Evolutionary conservation across 2,113 vertebrate genomes (phyloP).

Genomic region (Gadus chalcogrammus): DNA sequence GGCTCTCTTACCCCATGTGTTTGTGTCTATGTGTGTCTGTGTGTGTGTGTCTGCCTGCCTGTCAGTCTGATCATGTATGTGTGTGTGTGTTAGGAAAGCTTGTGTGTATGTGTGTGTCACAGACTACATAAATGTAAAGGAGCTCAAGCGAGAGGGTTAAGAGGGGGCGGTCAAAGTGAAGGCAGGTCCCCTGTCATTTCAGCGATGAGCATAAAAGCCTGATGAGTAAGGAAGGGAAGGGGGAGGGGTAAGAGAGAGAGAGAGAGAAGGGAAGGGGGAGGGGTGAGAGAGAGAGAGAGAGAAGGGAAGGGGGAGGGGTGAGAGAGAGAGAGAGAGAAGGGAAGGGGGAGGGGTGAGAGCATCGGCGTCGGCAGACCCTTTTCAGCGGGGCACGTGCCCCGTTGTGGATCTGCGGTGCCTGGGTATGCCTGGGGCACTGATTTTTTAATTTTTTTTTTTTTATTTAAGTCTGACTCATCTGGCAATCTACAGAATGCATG

Average conservation of each 20-base stretch:
- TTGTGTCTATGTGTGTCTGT: constrained; percentile 2
- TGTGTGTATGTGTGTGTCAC: background rate
- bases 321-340: too few species aligned
- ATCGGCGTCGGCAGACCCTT: too few species aligned
- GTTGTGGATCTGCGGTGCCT: too few species aligned
- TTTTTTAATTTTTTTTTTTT: too few species aligned
- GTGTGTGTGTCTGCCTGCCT: background rate
- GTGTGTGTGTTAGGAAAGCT: background rate
- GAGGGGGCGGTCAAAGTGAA: constrained; percentile 33
- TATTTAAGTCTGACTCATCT: too few species aligned
- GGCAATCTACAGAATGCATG: too few species aligned
- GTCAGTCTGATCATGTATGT: background rate
- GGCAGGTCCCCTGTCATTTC: constrained; percentile 35
- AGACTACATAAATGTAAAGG: background rate
- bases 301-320: too few species aligned
- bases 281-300: too few species aligned
- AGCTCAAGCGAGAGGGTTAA: background rate
- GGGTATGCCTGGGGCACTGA: too few species aligned
- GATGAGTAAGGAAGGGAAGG: constrained; percentile 2
- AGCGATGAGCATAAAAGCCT: constrained; percentile 13
- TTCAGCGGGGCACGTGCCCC: too few species aligned
- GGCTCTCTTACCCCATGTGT: constrained; percentile 28
- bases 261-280: background rate
- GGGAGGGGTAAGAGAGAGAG: constrained; percentile 12
- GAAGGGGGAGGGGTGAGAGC: too few species aligned